Evolutionary conservation across 2,888 invertebrate genomes (phyloP).

Genomic region (Fissipunctia ypsillon): DNA sequence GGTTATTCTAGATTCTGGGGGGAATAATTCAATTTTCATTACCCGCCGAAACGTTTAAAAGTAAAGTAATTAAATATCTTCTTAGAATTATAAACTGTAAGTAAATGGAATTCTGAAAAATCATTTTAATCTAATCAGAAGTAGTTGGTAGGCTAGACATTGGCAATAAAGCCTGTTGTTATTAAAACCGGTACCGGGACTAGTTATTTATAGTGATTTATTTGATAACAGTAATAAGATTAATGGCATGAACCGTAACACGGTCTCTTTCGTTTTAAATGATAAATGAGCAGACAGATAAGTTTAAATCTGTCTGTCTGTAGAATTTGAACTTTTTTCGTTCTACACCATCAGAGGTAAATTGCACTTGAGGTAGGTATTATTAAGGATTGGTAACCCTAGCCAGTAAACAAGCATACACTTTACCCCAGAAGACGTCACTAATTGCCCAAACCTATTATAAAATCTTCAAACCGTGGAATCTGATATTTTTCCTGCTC

Average conservation of each 20-base stretch:
- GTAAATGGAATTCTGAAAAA: slow-evolving; percentile 16
- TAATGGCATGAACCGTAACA: slow-evolving; percentile 34
- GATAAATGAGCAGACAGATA: slow-evolving; percentile 1
- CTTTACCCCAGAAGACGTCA: not conserved
- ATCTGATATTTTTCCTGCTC: slow-evolving; percentile 27
- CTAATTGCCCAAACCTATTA: not conserved
- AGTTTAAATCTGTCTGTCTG: not conserved
- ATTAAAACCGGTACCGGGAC: slow-evolving; percentile 11
- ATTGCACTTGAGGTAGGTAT: not conserved
- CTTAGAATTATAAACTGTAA: not conserved
- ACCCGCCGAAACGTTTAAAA: not conserved
- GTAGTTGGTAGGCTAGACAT: too few relatives aligned
- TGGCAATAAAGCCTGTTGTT: not conserved
- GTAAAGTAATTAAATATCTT: not conserved
- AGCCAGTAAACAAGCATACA: not conserved
- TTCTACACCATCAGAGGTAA: not conserved
- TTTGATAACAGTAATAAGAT: slow-evolving; percentile 49
- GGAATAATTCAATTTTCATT: not conserved
- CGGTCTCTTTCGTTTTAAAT: slow-evolving; percentile 7
- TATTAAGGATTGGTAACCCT: not conserved
- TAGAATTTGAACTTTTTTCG: not conserved
- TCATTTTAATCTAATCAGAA: not conserved
- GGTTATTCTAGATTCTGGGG: not conserved
- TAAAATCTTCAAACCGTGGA: not conserved
- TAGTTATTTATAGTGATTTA: slow-evolving; percentile 22